These are phyloP conservation scores for Maylandia zebra DNA, from an alignment of 2,113 vertebrate species.

Conservation along the genomic window DNA sequence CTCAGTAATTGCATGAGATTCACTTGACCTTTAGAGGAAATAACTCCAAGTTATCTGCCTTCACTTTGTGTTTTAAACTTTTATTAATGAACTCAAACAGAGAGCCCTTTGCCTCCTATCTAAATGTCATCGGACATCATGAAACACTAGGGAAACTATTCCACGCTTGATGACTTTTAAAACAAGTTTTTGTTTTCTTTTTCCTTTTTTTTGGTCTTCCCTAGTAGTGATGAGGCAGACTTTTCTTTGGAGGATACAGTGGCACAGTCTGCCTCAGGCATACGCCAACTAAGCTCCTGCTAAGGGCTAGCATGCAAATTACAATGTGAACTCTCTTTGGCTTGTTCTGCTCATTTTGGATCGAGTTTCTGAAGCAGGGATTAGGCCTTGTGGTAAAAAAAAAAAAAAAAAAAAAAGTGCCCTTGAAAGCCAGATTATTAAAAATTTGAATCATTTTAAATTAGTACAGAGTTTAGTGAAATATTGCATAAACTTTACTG, in stretches of 20 bases:
- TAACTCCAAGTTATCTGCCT: slow-evolving; percentile 25
- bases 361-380: not conserved
- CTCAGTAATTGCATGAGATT: slow-evolving; percentile 31
- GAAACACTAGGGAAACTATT: slow-evolving; percentile 3
- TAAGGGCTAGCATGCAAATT: slow-evolving; percentile 13
- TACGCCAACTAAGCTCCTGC: not conserved
- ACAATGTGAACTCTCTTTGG: not conserved
- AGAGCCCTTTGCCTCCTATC: slow-evolving; percentile 37
- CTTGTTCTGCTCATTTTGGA: not conserved
- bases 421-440: not conserved
- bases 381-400: not conserved
- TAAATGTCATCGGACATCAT: slow-evolving; percentile 55
- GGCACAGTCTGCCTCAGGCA: not conserved
- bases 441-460: not conserved
- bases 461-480: not conserved
- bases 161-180: slow-evolving; percentile 11
- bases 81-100: slow-evolving; percentile 51
- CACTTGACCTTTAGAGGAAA: slow-evolving; percentile 55
- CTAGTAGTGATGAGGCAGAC: not conserved
- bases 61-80: slow-evolving; percentile 28
- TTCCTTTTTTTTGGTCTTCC: not conserved
- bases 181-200: slow-evolving; percentile 6
- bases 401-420: not conserved
- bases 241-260: not conserved
- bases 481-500: not conserved